These are phyloP conservation scores for Diacarnus erythraeanus DNA, from an alignment of 37 sponge, comb jelly and placozoan species.

Conservation along the genomic window DNA sequence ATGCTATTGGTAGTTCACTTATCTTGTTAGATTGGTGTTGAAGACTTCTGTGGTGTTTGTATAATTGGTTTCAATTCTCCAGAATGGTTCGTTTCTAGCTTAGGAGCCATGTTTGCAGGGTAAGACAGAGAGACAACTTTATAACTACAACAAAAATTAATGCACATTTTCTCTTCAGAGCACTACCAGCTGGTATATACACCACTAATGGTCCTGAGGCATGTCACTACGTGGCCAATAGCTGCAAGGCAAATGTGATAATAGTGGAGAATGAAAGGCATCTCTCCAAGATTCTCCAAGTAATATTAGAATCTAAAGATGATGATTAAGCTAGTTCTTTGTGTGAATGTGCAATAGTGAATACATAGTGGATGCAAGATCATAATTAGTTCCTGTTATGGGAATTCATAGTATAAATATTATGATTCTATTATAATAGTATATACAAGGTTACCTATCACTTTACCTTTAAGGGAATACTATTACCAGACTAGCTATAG, in stretches of 20 bases:
- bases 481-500: too few species aligned
- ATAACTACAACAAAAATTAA: background rate
- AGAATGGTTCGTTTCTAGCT: conserved; percentile 71
- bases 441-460: too few species aligned
- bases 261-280: conserved; percentile 80
- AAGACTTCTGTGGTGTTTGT: conserved; percentile 61
- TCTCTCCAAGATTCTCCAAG: conserved; percentile 76
- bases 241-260: conserved; percentile 68
- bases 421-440: too few species aligned
- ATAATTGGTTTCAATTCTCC: conserved; percentile 88
- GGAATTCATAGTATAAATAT: too few species aligned
- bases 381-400: background rate
- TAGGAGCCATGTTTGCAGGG: conserved; percentile 90
- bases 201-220: conserved; percentile 82
- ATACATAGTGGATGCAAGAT: background rate
- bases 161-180: conserved; percentile 35
- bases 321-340: too few species aligned
- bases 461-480: too few species aligned
- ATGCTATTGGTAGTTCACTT: background rate
- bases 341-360: background rate
- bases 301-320: too few species aligned
- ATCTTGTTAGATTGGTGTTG: conserved; percentile 66
- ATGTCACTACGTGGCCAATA: conserved; percentile 69
- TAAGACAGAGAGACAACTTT: conserved; percentile 28
- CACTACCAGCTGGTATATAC: conserved; percentile 77